Percentiles rank a stretch among this genome's conserved stretches.
phyloP scores from a whole-genome alignment of 2,888 invertebrate species.

The Odontomyia ornata region DNA sequence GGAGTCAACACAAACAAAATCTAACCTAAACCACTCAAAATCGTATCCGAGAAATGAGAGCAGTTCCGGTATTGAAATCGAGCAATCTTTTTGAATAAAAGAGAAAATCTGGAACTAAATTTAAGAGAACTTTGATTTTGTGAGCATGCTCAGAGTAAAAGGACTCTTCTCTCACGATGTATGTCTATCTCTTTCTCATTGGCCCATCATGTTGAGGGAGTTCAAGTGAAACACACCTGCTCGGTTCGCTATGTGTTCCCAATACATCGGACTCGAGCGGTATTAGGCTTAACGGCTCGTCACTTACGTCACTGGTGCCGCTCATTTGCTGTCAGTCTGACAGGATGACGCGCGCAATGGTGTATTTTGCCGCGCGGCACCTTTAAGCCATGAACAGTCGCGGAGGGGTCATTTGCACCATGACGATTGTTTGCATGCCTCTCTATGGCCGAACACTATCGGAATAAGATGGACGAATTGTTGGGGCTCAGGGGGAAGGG shows the following conservation, averaged over 20 bases:
- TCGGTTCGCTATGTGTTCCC: neutral
- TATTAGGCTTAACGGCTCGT: neutral
- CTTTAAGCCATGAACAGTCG: constrained; percentile 5
- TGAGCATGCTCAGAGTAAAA: constrained; percentile 12
- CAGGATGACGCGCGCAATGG: constrained; percentile 26
- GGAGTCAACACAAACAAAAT: constrained; percentile 39
- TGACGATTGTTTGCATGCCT: constrained; percentile 25
- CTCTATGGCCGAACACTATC: neutral
- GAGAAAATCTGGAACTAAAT: neutral
- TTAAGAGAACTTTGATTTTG: neutral
- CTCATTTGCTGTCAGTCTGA: constrained; percentile 3
- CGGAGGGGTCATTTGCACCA: constrained; percentile 35
- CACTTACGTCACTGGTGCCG: constrained; percentile 24
- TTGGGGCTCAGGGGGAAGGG: neutral
- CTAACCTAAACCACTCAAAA: constrained; percentile 15
- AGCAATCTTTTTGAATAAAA: neutral
- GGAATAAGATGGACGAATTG: neutral
- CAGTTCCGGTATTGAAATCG: constrained; percentile 14
- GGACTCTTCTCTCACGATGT: neutral
- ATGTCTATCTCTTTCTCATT: neutral
- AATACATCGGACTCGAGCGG: neutral
- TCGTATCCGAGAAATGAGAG: constrained; percentile 1
- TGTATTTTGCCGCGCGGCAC: constrained; percentile 27
- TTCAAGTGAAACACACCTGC: constrained; percentile 32
- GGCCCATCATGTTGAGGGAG: neutral